phyloP scores from a whole-genome alignment of 2,888 invertebrate species.

The Oligia strigilis region DNA sequence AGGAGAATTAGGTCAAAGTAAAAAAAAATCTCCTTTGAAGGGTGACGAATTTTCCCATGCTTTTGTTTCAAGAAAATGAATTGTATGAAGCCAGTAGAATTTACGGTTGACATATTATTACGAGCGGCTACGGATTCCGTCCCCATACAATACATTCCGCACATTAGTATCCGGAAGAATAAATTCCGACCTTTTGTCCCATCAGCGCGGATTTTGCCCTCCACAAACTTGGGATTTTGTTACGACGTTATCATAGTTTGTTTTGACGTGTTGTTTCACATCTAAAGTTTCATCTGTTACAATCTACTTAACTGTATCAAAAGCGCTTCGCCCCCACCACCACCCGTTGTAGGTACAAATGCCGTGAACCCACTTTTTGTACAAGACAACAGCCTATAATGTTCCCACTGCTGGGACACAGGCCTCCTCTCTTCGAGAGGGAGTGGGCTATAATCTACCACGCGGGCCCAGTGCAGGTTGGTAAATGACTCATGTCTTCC shows the following conservation, averaged over 20 bases:
- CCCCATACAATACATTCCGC: conserved; percentile 49
- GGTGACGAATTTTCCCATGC: not conserved
- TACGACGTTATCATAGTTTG: conserved; percentile 22
- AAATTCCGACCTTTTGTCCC: conserved; percentile 68
- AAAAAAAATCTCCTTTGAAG: not conserved
- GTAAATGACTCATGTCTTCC: not conserved
- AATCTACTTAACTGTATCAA: not conserved
- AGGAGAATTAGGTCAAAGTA: not conserved
- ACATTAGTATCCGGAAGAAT: conserved; percentile 70
- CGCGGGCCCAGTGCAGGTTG: not conserved
- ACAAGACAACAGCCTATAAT: not conserved
- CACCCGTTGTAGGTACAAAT: not conserved
- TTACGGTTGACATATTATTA: conserved; percentile 14
- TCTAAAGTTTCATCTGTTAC: not conserved
- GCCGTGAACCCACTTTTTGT: not conserved
- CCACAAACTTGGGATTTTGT: conserved; percentile 62
- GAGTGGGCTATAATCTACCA: not conserved
- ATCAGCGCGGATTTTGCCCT: conserved; percentile 56
- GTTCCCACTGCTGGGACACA: not conserved
- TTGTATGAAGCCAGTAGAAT: conserved; percentile 18
- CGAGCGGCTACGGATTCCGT: not conserved
- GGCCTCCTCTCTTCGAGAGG: not conserved
- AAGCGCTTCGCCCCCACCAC: not conserved
- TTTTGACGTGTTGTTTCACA: not conserved
- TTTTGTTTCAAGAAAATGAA: conserved; percentile 32